Base-by-base conservation (phyloP, 64 coral and sea anemone genomes). In the Astreopora myriophthalma region DNA sequence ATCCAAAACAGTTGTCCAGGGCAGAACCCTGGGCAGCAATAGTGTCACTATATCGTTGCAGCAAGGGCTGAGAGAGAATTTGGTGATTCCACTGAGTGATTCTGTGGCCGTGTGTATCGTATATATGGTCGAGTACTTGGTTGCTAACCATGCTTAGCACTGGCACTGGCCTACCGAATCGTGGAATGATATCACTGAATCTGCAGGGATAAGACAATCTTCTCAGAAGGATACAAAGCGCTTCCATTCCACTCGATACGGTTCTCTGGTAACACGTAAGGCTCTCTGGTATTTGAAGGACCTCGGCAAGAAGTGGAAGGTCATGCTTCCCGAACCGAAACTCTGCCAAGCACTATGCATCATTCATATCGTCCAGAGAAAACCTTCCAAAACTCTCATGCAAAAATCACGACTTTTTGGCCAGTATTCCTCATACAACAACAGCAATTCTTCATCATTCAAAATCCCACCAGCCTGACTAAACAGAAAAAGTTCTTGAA, bases 361-460 rank as follows among this genome's bases (percentile, higher is more conserved):
- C 84, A 22, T 86, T 65, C 84, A 86, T 42, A 36, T 69, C 42
- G 26, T 86, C 84, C 7, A 86, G 67, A n/a, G 25, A 48, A 65
- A 86, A 86, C 11, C 32, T 34, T 69, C 65, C 84, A 60, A 67
- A 86, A 25, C 35, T 42, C 23, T 86, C 67, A 42, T 86, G 67
- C 58, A 65, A 68, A 86, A 69, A 69, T 58, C 51, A 26, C 44
- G 79, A 84, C 57, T 84, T 84, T 84, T 84, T 61, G 51, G 51
- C 79, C 1, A 63, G 10, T 84, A 84, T 1, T 84, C 79, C 51
- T 84, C 79, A 16, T 58, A 84, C 51, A 84, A 84, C 8, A 61
- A 20, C 79, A 84, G 52, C 79, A 61, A 46, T 24, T 84, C 79
- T 84, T 84, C 79, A 26, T 84, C 79, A 62, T 84, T 48, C 32